A percentile compares a stretch with the other conserved stretches of the same genome.
These are phyloP conservation scores for Oxystoma pomonae DNA, from an alignment of 2,888 invertebrate species.

Conservation along the genomic window DNA sequence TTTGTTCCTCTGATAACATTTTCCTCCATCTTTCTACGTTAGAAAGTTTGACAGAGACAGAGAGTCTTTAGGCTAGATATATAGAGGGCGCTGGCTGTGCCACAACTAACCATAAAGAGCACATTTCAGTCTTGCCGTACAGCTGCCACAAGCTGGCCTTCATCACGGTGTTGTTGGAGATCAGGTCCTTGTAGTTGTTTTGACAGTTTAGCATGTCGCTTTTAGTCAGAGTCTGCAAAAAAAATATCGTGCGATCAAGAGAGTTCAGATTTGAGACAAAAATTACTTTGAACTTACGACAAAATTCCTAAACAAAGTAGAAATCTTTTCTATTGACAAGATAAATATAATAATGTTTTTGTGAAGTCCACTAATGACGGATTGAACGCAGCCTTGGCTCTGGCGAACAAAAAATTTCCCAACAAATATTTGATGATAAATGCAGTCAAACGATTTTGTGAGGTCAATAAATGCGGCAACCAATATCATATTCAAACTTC, in stretches of 20 bases:
- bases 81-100: no score
- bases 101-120: conserved; percentile 58
- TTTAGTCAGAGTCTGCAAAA: conserved; percentile 61
- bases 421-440: conserved; percentile 3
- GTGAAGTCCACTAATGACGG: not conserved
- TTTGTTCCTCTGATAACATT: no score
- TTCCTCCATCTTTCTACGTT: no score
- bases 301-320: no score
- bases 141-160: conserved; percentile 83
- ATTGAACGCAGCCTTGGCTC: not conserved
- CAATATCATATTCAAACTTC: not conserved
- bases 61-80: no score
- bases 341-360: no score
- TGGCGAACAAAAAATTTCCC: conserved; percentile 4
- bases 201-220: conserved; percentile 84
- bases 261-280: no score
- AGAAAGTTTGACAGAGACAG: no score
- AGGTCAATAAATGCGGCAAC: no score
- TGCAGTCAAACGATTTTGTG: not conserved
- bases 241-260: no score
- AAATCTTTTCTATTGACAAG: no score
- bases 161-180: conserved; percentile 75
- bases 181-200: conserved; percentile 76
- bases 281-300: no score
- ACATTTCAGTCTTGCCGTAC: conserved; percentile 84